These are phyloP conservation scores for Asbolus verrucosus DNA, from an alignment of 1,140 invertebrate species.

Conservation along the genomic window DNA sequence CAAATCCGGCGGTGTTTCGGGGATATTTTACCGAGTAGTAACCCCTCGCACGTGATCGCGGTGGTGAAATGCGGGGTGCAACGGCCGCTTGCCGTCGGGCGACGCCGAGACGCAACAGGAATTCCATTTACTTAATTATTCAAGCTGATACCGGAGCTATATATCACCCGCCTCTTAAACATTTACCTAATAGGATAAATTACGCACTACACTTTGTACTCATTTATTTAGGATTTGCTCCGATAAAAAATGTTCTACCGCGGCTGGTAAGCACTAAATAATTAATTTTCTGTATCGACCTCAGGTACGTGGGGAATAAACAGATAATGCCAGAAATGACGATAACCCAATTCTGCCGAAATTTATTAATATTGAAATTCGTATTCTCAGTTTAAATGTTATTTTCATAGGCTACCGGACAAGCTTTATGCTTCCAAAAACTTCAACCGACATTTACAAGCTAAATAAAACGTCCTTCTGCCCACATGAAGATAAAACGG, in stretches of 20 bases:
- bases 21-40: constrained; percentile 24
- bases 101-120: constrained; percentile 33
- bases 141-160: constrained; percentile 30
- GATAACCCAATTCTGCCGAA: no score
- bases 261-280: not conserved
- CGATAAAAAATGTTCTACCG: constrained; percentile 15
- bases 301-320: not conserved
- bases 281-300: not conserved
- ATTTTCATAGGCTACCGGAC: no score
- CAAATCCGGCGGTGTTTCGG: constrained; percentile 33
- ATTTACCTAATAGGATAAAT: constrained; percentile 38
- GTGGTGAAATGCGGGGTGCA: constrained; percentile 29
- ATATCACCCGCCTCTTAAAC: constrained; percentile 29
- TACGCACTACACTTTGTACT: constrained; percentile 36
- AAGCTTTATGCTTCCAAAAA: no score
- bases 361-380: no score
- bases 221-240: constrained; percentile 27
- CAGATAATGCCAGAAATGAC: no score
- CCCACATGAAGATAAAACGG: constrained; percentile 9
- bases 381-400: no score
- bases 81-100: constrained; percentile 1
- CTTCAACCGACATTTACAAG: constrained; percentile 18
- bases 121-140: constrained; percentile 39
- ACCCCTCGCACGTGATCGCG: constrained; percentile 23
- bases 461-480: constrained; percentile 23